Conservation (phyloP, 2,888 invertebrate genomes). For the Laothoe populi region DNA sequence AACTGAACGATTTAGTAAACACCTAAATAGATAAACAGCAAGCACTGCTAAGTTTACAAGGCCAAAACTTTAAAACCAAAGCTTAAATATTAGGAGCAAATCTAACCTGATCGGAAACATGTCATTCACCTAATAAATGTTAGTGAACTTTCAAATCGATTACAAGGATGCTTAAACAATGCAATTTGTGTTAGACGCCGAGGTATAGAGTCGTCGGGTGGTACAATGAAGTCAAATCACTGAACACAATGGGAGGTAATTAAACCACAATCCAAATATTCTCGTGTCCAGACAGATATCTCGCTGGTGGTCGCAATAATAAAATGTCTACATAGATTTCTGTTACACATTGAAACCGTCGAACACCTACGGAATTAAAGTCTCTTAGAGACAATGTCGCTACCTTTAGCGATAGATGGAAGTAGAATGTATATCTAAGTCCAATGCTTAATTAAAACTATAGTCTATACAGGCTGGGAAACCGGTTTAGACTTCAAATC, state of each 20-base stretch:
- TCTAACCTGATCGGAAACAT: slow-evolving; percentile 9
- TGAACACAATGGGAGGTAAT: slow-evolving; percentile 80
- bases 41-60: slow-evolving; percentile 6
- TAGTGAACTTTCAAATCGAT: slow-evolving; percentile 36
- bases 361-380: slow-evolving; percentile 41
- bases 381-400: slow-evolving; percentile 41
- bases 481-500: no score
- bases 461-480: no score
- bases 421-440: no score
- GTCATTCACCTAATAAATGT: slow-evolving; percentile 31
- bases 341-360: background rate
- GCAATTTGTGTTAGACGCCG: slow-evolving; percentile 32
- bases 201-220: slow-evolving; percentile 24
- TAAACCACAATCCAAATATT: slow-evolving; percentile 81
- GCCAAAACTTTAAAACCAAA: background rate
- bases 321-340: slow-evolving; percentile 55
- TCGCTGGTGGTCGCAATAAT: slow-evolving; percentile 79
- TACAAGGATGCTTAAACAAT: slow-evolving; percentile 41
- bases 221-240: slow-evolving; percentile 57
- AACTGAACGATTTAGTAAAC: slow-evolving; percentile 17
- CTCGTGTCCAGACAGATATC: slow-evolving; percentile 71
- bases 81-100: slow-evolving; percentile 12
- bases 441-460: no score
- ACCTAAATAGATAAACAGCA: slow-evolving; percentile 17
- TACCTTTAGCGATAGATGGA: no score